Base-by-base conservation (phyloP, 1,140 invertebrate species). In the Triops cancriformis region DNA sequence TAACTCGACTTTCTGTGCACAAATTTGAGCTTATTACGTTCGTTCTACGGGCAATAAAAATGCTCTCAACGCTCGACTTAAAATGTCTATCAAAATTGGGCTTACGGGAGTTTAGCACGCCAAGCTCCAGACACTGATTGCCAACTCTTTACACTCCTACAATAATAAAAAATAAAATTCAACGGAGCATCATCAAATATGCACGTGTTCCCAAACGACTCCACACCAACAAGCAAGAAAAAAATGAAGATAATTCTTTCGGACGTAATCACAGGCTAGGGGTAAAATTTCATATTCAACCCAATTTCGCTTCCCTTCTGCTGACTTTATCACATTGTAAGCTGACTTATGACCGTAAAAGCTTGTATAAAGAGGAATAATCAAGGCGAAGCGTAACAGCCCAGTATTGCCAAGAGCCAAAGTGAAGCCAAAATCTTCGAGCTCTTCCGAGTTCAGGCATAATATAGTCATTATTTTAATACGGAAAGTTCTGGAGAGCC, bases 391-490 rank as follows among this genome's bases (percentile, higher is more conserved):
- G 31, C 31, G 2, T 37, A 2, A 37, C 31, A 37, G 31, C 31
- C 31, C 31, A 37, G 31, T 37, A 64, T 64, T 14, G 51, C 51
- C 51, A 64, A 64, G 51, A 64, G 51, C 51, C 51, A 64, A 37
- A 37, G 2, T 37, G 31, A 37, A 37, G 51, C 23, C 10, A 64
- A 64, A 64, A 14, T 12, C 51, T 10, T 23, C 18, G 18, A 64
- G 23, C 31, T 37, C 31, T 37, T 7, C 31, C 5, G 51, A 10
- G 51, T 14, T 64, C 51, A 64, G 51, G 51, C 51, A 64, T 64
- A 64, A 64, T 64, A 64, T n/a, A 64, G 51, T 64, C 51, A 64
- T 64, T 64, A 64, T 64, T 64, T 64, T 64, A 64, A 64, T 64
- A 12, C 51, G 18, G 1, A 64, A 64, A 64, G 10, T 64, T 64